Percentiles rank a stretch among this genome's conserved stretches.
Conservation (phyloP, 2,113 vertebrate genomes). For the Stercorarius parasiticus region DNA sequence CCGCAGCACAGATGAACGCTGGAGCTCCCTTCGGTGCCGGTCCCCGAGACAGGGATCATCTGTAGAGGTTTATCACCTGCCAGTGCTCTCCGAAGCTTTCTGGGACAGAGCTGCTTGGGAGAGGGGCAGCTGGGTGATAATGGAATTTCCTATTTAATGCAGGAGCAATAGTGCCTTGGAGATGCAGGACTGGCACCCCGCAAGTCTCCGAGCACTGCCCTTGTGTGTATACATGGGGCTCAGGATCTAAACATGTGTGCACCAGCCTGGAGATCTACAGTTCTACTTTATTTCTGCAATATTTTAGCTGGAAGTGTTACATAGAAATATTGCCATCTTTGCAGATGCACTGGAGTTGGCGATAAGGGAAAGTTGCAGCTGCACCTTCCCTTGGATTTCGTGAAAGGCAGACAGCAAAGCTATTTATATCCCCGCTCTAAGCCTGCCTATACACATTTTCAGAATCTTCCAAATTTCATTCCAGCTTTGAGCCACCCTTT, state of each 20-base stretch:
- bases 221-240: accelerated
- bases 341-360: neutral
- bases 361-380: neutral
- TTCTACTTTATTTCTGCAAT: neutral
- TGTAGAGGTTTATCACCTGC: neutral
- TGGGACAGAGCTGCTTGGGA: neutral
- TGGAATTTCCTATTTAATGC: neutral
- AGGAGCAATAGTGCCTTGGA: neutral
- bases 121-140: neutral
- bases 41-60: neutral
- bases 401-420: neutral
- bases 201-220: accelerated
- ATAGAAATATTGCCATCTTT: neutral
- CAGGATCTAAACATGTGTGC: accelerated
- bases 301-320: neutral
- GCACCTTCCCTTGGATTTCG: neutral
- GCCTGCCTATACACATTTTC: neutral
- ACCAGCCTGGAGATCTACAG: neutral
- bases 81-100: neutral
- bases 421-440: neutral
- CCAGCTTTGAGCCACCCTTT: neutral
- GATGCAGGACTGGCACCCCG: neutral
- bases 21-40: neutral
- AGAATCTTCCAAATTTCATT: neutral
- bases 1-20: neutral